Base-by-base conservation (phyloP, 1,140 invertebrate species). In the Magallana ariakensis region DNA sequence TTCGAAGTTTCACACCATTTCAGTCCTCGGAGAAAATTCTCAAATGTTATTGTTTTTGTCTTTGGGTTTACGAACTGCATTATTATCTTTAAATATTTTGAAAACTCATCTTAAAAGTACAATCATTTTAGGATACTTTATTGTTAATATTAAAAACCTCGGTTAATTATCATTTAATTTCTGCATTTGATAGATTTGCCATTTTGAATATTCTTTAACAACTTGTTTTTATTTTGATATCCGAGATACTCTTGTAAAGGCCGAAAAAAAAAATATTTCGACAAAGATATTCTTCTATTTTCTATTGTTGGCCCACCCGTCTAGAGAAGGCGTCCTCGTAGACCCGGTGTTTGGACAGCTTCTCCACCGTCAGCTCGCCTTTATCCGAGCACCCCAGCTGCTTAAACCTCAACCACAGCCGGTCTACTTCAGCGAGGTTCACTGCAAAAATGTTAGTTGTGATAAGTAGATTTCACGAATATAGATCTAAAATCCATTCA, bases 341-440 rank as follows among this genome's bases (percentile, higher is more conserved):
- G 56, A 91, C 86, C 53, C 91, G 55, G 13, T 82, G 87, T 55
- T 87, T 85, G 62, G 19, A 87, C 83, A 85, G 85, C 55, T 75
- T 66, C 10, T 90, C 89, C 19, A 89, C 90, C n/a, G 90, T 88
- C 8, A 91, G 75, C 22, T 92, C 85, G n/a, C 93, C 93, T 89
- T 92, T 89, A 26, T 87, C 19, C 62, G 58, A 46, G 89, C 92
- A 92, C 8, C 93, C 93, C 16, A 94, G 89, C 87, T 94, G 93
- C 70, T 93, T 91, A 86, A 94, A 94, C 46, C 93, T 84, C 55
- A 91, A 80, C 93, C 94, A 94, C 86, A 94, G 88, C 70, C 94
- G 85, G 80, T 94, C 93, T 3, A 94, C 93, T 86, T 94, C 94
- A 22, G 93, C 93, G 70, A 94, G 92, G 89, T 92, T 93, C 85